Percentiles rank a stretch among this genome's conserved stretches.
Conservation (phyloP, 2,113 vertebrate genomes). For the Trochalopteron elliotii region DNA sequence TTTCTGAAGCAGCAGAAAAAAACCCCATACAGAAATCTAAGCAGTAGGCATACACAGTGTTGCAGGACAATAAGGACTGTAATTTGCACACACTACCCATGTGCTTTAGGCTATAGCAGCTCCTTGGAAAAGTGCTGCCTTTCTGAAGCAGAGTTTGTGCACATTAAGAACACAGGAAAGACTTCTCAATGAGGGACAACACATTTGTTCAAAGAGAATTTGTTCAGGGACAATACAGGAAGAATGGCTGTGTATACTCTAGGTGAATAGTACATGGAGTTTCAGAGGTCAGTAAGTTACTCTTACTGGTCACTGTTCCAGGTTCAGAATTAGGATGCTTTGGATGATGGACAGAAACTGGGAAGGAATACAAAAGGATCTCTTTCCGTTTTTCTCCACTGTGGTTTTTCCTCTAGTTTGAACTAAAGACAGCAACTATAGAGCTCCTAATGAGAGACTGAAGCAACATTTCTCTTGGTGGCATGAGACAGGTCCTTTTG, state of each 20-base stretch:
- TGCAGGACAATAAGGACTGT: neutral
- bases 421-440: neutral
- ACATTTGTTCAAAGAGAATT: neutral
- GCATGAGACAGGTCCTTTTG: neutral
- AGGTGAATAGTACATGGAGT: neutral
- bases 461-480: neutral
- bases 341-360: neutral
- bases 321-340: neutral
- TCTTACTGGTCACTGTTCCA: neutral
- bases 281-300: neutral
- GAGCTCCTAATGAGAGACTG: neutral
- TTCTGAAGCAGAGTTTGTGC: neutral
- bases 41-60: neutral
- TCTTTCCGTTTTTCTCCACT: neutral
- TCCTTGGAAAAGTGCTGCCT: neutral
- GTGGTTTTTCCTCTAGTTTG: neutral
- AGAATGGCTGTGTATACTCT: neutral
- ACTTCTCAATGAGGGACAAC: neutral
- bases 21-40: neutral
- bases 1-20: neutral
- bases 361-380: neutral
- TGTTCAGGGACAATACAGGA: neutral
- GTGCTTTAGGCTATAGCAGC: neutral
- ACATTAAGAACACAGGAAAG: neutral
- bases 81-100: neutral